Evolutionary conservation across 1,140 invertebrate genomes (phyloP), one percentile per base, ranked within the genome.

Genomic region (Zaprionus davidi): DNA sequence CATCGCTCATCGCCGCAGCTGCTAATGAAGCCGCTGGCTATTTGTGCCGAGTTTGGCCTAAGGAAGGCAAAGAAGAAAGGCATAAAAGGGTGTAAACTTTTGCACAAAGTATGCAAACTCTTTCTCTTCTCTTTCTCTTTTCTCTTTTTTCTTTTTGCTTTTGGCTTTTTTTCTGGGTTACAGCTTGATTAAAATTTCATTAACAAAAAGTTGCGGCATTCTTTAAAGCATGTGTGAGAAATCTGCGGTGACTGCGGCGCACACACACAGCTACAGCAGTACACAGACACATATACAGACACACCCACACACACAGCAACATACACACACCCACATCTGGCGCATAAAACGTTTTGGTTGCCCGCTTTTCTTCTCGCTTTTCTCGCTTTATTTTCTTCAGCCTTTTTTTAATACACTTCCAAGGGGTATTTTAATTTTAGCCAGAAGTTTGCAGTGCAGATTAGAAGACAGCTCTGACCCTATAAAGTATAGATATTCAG

Each of bases 161-260:
- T 84, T 62, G 20, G 41, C 49, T n/a, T 41, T 41, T 41, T n/a
- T 46, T 46, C 80, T 72, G 66, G 64, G 65, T 70, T 64, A 71
- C 66, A 58, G 78, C 88, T 81, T 91, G 87, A 91, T 91, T 91
- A 91, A 91, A 91, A 91, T 91, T 91, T 91, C 87, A 91, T 91
- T 90, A 91, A 90, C 85, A 84, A 76, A 88, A 82, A 90, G 75
- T 90, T 88, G 85, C 69, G 85, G 84, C 84, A 90, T 84, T 73
- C 85, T 88, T 88, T 88, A 90, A 88, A 79, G 81, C 84, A 60
- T 62, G 79, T 80, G 83, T 58, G 71, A 71, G 75, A 87, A 87
- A 84, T 87, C 84, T 87, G 84, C 81, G 85, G 84, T 84, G 57
- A 44, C 58, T 15, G 17, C 62, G 69, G 46, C 36, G 41, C 28